Percentiles rank a stretch among this genome's conserved stretches.
Conservation (phyloP, 2,113 vertebrate species). For the Oceanodroma tethys region DNA sequence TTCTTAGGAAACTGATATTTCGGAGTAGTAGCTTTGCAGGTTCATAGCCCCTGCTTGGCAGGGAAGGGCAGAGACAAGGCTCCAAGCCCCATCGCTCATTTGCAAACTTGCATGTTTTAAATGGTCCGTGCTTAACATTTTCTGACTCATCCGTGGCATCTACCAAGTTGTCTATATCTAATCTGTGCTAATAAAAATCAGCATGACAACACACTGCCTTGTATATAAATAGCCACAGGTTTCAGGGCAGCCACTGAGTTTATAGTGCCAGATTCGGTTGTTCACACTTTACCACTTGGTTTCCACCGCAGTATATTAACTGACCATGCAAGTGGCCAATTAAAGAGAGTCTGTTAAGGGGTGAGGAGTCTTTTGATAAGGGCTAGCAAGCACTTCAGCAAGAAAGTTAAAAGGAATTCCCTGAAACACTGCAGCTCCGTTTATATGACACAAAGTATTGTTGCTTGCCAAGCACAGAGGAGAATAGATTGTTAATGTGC, state of each 20-base stretch:
- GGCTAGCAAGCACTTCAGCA: background rate
- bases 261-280: background rate
- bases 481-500: background rate
- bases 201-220: conserved; percentile 44
- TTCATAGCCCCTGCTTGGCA: background rate
- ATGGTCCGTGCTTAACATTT: background rate
- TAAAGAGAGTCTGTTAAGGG: conserved; percentile 45
- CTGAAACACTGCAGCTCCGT: background rate
- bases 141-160: conserved; percentile 24
- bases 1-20: background rate
- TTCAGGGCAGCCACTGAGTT: background rate
- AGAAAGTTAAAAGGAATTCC: conserved; percentile 44
- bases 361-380: conserved; percentile 28
- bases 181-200: conserved; percentile 35
- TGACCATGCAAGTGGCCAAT: conserved; percentile 33
- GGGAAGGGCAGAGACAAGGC: background rate
- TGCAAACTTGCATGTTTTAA: background rate
- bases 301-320: background rate
- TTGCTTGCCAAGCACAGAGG: background rate
- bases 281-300: conserved; percentile 60
- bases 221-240: background rate
- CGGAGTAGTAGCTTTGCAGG: background rate
- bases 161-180: background rate
- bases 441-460: background rate
- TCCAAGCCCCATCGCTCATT: background rate